phyloP scores from a whole-genome alignment of 1,140 invertebrate genomes.

The Carposina sasakii region DNA sequence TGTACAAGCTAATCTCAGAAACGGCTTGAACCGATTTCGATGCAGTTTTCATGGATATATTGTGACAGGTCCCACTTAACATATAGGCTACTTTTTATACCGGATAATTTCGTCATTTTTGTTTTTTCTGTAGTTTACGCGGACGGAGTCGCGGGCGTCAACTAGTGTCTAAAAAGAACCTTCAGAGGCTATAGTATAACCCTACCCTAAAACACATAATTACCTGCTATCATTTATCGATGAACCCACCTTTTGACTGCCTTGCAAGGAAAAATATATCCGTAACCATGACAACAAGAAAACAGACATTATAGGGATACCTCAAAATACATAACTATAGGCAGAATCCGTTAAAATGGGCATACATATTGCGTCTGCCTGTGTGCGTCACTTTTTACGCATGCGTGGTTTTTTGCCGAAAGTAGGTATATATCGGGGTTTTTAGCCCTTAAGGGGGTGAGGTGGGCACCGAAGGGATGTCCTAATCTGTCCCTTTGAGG shows the following conservation, averaged over 20 bases:
- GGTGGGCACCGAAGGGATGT: constrained; percentile 35
- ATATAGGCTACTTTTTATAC: no score
- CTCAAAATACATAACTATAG: constrained; percentile 23
- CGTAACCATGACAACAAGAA: constrained; percentile 59
- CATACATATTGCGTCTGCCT: constrained; percentile 52
- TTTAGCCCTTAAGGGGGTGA: constrained; percentile 45
- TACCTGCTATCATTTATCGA: constrained; percentile 10
- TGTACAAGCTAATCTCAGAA: no score
- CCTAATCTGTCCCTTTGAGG: constrained; percentile 69
- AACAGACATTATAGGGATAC: constrained; percentile 51
- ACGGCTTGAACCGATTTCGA: no score
- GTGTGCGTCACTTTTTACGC: constrained; percentile 67
- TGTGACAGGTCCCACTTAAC: no score
- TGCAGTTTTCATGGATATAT: no score
- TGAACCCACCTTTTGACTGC: neutral
- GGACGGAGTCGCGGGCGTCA: no score
- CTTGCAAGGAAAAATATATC: constrained; percentile 34
- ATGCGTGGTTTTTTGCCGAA: constrained; percentile 65
- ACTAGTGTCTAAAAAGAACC: no score
- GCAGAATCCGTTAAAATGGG: constrained; percentile 46
- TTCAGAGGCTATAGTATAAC: no score
- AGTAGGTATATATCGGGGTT: constrained; percentile 68
- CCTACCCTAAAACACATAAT: constrained; percentile 44
- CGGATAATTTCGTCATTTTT: no score
- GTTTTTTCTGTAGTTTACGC: no score